Conservation (phyloP, 2,888 invertebrate species). For the Drosophila ochracea region DNA sequence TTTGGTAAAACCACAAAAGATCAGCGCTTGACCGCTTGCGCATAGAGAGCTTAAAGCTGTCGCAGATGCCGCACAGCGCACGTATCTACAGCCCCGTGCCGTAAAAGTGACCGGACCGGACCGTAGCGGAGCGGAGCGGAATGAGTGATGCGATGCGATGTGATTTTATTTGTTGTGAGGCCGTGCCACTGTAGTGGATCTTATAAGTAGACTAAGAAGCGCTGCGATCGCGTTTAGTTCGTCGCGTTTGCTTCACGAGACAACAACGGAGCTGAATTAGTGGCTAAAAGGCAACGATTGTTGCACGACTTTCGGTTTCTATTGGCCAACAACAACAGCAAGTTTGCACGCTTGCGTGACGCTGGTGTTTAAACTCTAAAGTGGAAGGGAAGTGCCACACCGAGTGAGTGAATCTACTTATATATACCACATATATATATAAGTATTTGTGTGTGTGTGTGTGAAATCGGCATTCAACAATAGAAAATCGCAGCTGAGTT, state of each 20-base stretch:
- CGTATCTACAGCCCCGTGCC: constrained; percentile 10
- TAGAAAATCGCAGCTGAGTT: constrained; percentile 17
- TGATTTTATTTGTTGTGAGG: constrained; percentile 1
- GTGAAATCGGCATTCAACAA: constrained; percentile 5
- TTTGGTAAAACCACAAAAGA: constrained; percentile 1
- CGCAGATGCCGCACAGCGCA: constrained; percentile 7
- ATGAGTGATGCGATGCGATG: constrained; percentile 3
- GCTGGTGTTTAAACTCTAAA: constrained; percentile 26
- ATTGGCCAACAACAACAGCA: constrained; percentile 42
- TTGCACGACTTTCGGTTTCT: constrained; percentile 44
- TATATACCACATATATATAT: constrained; percentile 1
- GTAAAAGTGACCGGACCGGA: constrained; percentile 6
- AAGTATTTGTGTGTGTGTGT: constrained; percentile 2
- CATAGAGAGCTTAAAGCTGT: constrained; percentile 12
- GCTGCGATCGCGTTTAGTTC: constrained; percentile 75
- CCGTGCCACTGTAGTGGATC: constrained; percentile 33
- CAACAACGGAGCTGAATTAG: constrained; percentile 35
- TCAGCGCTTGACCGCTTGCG: constrained; percentile 6
- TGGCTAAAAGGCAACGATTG: background rate
- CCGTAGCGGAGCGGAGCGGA: constrained; percentile 16
- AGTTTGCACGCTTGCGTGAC: constrained; percentile 60
- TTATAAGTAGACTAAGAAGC: constrained; percentile 78
- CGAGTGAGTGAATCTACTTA: constrained; percentile 31
- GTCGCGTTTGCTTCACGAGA: constrained; percentile 67
- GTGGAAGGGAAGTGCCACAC: constrained; percentile 33